Conservation (phyloP, 2,797 vertebrate species). For the Huso huso region DNA sequence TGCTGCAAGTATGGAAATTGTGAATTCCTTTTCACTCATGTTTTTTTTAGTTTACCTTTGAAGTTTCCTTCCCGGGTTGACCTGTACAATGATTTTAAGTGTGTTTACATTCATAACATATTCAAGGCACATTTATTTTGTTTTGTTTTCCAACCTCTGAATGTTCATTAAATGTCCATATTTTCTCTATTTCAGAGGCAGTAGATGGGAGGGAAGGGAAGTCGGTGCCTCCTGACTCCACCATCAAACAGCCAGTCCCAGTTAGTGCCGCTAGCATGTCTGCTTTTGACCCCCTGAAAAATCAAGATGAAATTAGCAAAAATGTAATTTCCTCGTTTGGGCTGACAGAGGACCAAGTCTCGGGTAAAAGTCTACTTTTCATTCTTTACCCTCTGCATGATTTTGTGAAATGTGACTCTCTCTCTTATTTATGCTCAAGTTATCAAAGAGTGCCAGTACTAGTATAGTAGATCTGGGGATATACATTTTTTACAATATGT, state of each 20-base stretch:
- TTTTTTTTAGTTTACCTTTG: too few relatives aligned
- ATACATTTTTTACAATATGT: too few relatives aligned
- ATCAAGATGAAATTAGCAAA: constrained; percentile 97
- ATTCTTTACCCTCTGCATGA: neutral
- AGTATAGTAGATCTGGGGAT: too few relatives aligned
- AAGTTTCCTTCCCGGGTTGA: too few relatives aligned
- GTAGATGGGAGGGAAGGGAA: constrained; percentile 84
- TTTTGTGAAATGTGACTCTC: neutral
- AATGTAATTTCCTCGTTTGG: constrained; percentile 98
- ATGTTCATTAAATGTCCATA: neutral
- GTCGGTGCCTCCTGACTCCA: constrained; percentile 68
- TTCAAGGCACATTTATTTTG: too few relatives aligned
- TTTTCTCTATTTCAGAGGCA: constrained; percentile 51
- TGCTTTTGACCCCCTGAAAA: constrained; percentile 95
- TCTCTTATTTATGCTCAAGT: too few relatives aligned
- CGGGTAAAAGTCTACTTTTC: constrained; percentile 58
- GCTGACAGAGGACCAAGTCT: constrained; percentile 84
- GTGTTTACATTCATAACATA: too few relatives aligned
- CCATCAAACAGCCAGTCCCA: constrained; percentile 77
- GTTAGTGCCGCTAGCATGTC: constrained; percentile 98
- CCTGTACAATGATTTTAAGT: too few relatives aligned
- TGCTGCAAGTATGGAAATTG: too few relatives aligned
- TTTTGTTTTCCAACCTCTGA: too few relatives aligned
- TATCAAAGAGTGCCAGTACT: too few relatives aligned
- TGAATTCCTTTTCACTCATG: too few relatives aligned